A percentile compares a stretch with the other conserved stretches of the same genome.
These are phyloP conservation scores for Eupithecia vulgata DNA, from an alignment of 2,888 invertebrate genomes.

Conservation along the genomic window DNA sequence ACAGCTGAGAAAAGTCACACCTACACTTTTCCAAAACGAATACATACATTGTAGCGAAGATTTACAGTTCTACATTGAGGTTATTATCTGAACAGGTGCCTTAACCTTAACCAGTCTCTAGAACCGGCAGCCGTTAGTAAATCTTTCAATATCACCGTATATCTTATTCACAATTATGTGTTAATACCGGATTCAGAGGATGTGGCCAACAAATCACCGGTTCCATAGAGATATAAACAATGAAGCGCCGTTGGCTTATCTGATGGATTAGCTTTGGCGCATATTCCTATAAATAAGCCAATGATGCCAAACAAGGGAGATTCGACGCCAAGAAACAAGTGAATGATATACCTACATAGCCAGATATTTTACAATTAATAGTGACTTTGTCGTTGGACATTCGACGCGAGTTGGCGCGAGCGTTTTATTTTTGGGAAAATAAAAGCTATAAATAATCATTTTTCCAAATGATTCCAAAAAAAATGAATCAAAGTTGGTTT, in stretches of 20 bases:
- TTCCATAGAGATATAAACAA: conserved; percentile 37
- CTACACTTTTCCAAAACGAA: too few species aligned
- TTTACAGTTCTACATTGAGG: conserved; percentile 25
- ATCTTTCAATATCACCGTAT: conserved; percentile 37
- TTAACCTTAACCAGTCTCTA: conserved; percentile 17
- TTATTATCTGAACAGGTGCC: conserved; percentile 24
- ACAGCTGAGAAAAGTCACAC: too few species aligned
- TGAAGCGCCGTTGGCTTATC: conserved; percentile 1
- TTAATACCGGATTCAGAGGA: conserved; percentile 49
- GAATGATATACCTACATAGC: not conserved
- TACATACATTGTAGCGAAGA: conserved; percentile 4
- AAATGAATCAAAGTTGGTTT: too few species aligned
- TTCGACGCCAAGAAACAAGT: not conserved
- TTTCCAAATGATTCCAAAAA: too few species aligned
- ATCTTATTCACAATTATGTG: conserved; percentile 57
- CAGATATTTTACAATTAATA: too few species aligned
- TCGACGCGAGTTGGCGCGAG: too few species aligned
- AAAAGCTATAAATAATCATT: too few species aligned
- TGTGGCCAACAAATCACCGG: conserved; percentile 44
- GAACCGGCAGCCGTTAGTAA: conserved; percentile 17
- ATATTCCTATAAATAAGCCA: not conserved
- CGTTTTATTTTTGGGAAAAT: too few species aligned
- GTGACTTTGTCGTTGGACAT: too few species aligned
- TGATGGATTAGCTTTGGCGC: conserved; percentile 7
- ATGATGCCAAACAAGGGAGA: not conserved